Evolutionary conservation across 2,797 vertebrate genomes (phyloP), one percentile per base, ranked within the genome.

Genomic region (Megalops cyprinoides): DNA sequence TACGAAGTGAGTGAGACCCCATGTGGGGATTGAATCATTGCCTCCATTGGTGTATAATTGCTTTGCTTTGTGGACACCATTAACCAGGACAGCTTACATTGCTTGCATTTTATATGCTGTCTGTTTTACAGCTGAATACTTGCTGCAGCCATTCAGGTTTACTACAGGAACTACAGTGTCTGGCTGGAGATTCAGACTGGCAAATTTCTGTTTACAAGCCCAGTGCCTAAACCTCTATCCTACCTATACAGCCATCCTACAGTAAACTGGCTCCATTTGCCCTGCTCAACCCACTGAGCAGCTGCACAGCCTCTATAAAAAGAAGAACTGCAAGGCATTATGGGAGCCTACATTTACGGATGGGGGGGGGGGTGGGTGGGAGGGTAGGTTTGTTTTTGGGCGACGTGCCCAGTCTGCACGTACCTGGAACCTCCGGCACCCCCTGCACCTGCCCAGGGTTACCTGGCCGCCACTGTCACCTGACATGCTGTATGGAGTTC

Each of bases 111-210:
- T n/a, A 56, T 56, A 5, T 60, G 23, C 25, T 28, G 20, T 60
- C n/a, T 56, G 25, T 60, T 60, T 60, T 60, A 28, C 56, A 25
- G 23, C 56, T 65, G 60, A 65, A 65, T 31, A 34, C 60, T 65
- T 34, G 4, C 60, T 37, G 18, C 12, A 34, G 12, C 1, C 34
- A 4, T 67, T 14, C 12, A 18, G 34, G 51, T 14, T 53, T 53
- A 15, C 51, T 53, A 10, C 51, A 14, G 51, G 51, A 15, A 2
- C 51, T 14, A 14, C 9, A 53, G 15, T 15, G 2, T 10, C 18
- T 2, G 0, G 2, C 2, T 15, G 14, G 12, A 14, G 51, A 12
- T 53, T 48, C 15, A 53, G 14, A 53, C 15, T 14, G 18, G 51
- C 15, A 12, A 14, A 2, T 14, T 53, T 53, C 51, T 14, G 12